Evolutionary conservation across 1,140 invertebrate species (phyloP).

Genomic region (Drosophila santomea): DNA sequence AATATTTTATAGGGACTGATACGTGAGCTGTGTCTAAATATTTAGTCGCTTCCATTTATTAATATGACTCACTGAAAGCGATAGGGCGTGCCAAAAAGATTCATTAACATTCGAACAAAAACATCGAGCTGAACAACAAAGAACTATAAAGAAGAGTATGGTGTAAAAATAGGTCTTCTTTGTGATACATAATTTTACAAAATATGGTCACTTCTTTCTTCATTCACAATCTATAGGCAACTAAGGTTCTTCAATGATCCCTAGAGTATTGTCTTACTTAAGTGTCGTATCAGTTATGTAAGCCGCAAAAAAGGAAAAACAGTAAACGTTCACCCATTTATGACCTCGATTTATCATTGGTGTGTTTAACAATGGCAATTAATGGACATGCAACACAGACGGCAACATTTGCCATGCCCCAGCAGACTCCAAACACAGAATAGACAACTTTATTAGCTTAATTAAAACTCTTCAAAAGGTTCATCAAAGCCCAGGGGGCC

Average conservation of each 20-base stretch:
- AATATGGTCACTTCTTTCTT: too few relatives aligned
- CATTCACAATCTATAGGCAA: too few relatives aligned
- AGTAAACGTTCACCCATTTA: constrained; percentile 48
- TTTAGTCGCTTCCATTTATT: background rate
- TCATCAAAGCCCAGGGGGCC: constrained; percentile 51
- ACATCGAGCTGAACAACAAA: background rate
- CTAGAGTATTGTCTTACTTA: too few relatives aligned
- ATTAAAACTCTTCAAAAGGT: constrained; percentile 79
- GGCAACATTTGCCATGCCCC: too few relatives aligned
- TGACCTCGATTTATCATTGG: constrained; percentile 63
- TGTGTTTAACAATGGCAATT: constrained; percentile 76
- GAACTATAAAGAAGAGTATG: background rate
- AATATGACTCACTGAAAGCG: background rate
- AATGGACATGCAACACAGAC: constrained; percentile 65
- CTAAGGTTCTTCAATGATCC: too few relatives aligned
- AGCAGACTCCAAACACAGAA: constrained; percentile 28
- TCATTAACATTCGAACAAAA: too few relatives aligned
- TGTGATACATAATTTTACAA: too few relatives aligned
- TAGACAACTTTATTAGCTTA: constrained; percentile 80
- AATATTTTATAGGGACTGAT: constrained; percentile 39
- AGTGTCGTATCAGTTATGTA: background rate
- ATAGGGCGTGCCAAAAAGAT: background rate
- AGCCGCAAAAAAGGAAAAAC: constrained; percentile 1
- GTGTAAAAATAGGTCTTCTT: background rate
- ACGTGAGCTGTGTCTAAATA: constrained; percentile 49